A percentile compares a stretch with the other conserved stretches of the same genome.
phyloP scores from a whole-genome alignment of 2,888 invertebrate genomes.

The Lacanobia oleracea region DNA sequence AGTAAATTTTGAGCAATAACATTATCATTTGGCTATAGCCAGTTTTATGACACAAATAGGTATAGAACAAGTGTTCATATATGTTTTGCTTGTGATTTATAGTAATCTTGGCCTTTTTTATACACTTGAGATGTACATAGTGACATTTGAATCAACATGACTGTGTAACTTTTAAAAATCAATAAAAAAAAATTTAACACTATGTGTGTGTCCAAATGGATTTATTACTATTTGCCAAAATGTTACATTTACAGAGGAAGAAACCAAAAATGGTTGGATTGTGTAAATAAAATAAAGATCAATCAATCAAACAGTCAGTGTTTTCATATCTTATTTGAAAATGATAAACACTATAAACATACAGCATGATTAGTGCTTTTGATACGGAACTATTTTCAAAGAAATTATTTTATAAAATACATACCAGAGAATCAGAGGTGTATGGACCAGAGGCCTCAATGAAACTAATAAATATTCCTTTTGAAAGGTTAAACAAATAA shows the following conservation, averaged over 20 bases:
- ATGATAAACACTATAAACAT: constrained; percentile 34
- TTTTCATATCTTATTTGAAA: constrained; percentile 27
- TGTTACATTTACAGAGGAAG: neutral
- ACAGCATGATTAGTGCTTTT: constrained; percentile 14
- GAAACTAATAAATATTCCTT: constrained; percentile 42
- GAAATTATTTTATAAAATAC: constrained; percentile 22
- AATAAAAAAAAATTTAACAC: neutral
- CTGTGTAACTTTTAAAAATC: constrained; percentile 11
- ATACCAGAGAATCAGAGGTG: constrained; percentile 47
- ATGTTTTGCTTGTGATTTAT: neutral
- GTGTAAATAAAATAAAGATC: constrained; percentile 7
- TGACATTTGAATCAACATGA: constrained; percentile 36
- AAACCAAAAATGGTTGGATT: constrained; percentile 1
- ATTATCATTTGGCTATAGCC: constrained; percentile 4
- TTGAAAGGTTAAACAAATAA: constrained; percentile 57
- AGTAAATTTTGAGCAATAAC: constrained; percentile 58
- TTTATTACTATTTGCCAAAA: neutral
- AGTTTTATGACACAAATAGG: neutral
- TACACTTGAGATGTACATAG: neutral
- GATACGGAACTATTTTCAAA: neutral
- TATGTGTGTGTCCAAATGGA: too few relatives aligned
- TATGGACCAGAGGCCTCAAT: constrained; percentile 22
- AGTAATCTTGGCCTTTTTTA: constrained; percentile 9
- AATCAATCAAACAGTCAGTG: constrained; percentile 30
- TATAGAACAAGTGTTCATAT: constrained; percentile 2